A percentile compares a stretch with the other conserved stretches of the same genome.
These are phyloP conservation scores for Leptarthrus brevirostris DNA, from an alignment of 2,888 invertebrate species.

Conservation along the genomic window DNA sequence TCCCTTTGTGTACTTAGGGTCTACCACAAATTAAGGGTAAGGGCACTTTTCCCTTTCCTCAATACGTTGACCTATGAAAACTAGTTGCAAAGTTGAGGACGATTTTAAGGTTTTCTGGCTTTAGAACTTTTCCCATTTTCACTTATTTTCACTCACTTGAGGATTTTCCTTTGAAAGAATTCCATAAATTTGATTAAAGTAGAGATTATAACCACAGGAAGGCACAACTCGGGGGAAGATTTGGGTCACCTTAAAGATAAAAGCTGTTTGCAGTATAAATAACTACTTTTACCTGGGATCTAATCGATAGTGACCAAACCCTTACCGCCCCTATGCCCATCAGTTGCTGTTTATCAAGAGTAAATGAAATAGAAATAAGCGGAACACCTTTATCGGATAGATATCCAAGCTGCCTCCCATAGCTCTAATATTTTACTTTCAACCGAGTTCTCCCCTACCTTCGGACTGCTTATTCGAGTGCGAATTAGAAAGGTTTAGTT, in stretches of 20 bases:
- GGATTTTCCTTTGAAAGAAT: neutral
- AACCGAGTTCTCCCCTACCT: neutral
- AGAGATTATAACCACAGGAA: conserved; percentile 6
- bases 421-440: conserved; percentile 35
- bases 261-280: conserved; percentile 31
- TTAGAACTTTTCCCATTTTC: neutral
- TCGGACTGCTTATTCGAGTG: conserved; percentile 19
- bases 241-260: conserved; percentile 42
- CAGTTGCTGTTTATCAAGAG: conserved; percentile 28
- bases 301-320: conserved; percentile 47
- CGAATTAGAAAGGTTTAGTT: conserved; percentile 43
- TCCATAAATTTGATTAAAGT: conserved; percentile 18
- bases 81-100: no score
- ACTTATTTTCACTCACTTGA: neutral
- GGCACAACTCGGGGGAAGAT: neutral
- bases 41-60: no score
- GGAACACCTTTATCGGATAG: conserved; percentile 43
- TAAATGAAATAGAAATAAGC: conserved; percentile 47
- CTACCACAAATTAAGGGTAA: no score
- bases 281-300: conserved; percentile 24
- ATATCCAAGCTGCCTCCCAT: conserved; percentile 3
- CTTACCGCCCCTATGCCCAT: conserved; percentile 5
- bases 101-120: no score
- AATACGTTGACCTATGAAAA: no score
- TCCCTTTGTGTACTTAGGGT: no score